These are phyloP conservation scores for Torymus auratus DNA, from an alignment of 2,888 invertebrate species.

Conservation along the genomic window DNA sequence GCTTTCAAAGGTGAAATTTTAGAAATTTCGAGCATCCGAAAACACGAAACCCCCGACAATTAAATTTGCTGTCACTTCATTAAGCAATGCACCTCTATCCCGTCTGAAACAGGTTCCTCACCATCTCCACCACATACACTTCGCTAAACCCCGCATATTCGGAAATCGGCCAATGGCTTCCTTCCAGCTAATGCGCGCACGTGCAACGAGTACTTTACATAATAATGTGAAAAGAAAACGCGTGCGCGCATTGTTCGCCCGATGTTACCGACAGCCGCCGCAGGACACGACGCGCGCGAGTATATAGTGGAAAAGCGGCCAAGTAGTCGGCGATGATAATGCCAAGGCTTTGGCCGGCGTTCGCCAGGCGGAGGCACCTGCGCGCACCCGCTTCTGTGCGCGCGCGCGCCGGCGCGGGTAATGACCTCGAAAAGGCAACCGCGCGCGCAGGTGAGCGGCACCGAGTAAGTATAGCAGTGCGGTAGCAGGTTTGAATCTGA, in stretches of 20 bases:
- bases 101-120: conserved; percentile 14
- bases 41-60: too few relatives aligned
- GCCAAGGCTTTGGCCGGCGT: conserved; percentile 63
- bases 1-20: too few relatives aligned
- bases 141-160: too few relatives aligned
- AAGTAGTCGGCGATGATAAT: background rate
- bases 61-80: too few relatives aligned
- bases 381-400: conserved; percentile 29
- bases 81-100: too few relatives aligned
- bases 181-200: background rate
- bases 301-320: background rate
- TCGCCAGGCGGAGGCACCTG: conserved; percentile 74
- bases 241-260: background rate
- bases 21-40: too few relatives aligned
- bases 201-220: background rate
- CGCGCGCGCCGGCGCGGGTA: background rate
- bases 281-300: background rate
- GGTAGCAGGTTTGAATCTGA: too few relatives aligned
- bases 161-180: conserved; percentile 42
- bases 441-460: background rate
- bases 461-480: too few relatives aligned
- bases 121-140: background rate
- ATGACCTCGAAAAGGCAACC: conserved; percentile 14
- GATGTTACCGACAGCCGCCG: conserved; percentile 46
- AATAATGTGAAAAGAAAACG: conserved; percentile 4